Base-by-base conservation (phyloP, 2,888 invertebrate species). In the Leptinotarsa juncta region DNA sequence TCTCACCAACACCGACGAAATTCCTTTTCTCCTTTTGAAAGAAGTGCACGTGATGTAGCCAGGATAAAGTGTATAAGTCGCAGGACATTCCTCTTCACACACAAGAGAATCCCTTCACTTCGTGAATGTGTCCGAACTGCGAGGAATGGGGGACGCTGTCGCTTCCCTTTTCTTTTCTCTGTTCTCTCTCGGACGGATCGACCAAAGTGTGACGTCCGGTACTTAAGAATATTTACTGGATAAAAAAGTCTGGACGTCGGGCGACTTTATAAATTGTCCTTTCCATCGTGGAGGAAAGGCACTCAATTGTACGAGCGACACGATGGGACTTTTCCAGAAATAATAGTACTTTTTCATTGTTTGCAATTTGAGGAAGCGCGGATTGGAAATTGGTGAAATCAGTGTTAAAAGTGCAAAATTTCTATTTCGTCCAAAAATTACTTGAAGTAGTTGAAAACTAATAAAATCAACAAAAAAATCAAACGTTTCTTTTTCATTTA, bases 221-320 rank as follows among this genome's bases (percentile, higher is more conserved):
- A 84, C 87, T 87, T 86, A 85, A 85, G 86, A 85, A 86, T 85
- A 86, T 87, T 86, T 86, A 86, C 85, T 83, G 84, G 81, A 78
- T 77, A 77, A 83, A 81, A 80, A 81, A 81, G 79, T 77, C 76
- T 74, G 75, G 81, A 79, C 78, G 81, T 79, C 81, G 76, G 80
- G 77, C 77, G 79, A 75, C 78, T 77, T 81, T 81, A 82, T 81
- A 79, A 81, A 82, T 78, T 79, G 80, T 71, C 67, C 71, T 71
- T 72, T 74, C 68, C 62, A 71, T 72, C 70, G 26, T 48, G 18
- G 23, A 49, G 60, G 70, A 74, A 57, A 69, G 57, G 69, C 69
- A 57, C 69, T 69, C 69, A 69, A 69, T 69, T 69, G 7, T 57
- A 23, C 48, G n/a, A 20, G 23, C n/a, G 62, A 60, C 23, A 60